Base-by-base conservation (phyloP, 2,888 invertebrate genomes). In the Hypercompe scribonia region DNA sequence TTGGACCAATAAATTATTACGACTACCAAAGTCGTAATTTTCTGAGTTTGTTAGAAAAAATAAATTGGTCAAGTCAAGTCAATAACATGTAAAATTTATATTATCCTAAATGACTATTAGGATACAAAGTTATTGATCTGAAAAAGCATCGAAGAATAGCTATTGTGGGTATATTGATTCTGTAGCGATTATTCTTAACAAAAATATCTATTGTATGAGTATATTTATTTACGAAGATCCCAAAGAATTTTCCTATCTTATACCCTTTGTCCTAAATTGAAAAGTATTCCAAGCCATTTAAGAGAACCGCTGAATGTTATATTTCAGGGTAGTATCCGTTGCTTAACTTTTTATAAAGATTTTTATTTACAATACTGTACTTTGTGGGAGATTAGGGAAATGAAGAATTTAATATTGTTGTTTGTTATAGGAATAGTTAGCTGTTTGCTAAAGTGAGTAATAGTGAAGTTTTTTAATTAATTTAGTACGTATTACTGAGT, bases 141-240 rank as follows among this genome's bases (percentile, higher is more conserved):
- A 65, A 84, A 77, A 83, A 77, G 81, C 79, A 77, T 72, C 18
- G 36, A 50, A 72, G 73, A 74, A 76, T 70, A 39, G 76, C 70
- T 75, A 78, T 87, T 86, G 82, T 84, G 75, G 73, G 74, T 68
- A 39, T 85, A 86, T 85, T 82, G 86, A 86, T 85, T 82, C 75
- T 39, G 73, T 73, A 71, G 76, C 81, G 84, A 88, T 88, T 85
- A 83, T 82, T 90, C 85, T 84, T 81, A 81, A 84, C 85, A 82
- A 24, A 83, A 86, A 86, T 78, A 75, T 68, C 81, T 83, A 82
- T 88, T 88, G 86, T 88, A n/a, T 3, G 50, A n/a, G 8, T 50
- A 78, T 81, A 79, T 86, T 86, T 79, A 81, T 87, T 89, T 82
- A 79, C 78, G 84, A 80, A 85, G 82, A 84, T 81, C 78, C 79